Percentiles rank a stretch among this genome's conserved stretches.
These are phyloP conservation scores for Numenius phaeopus DNA, from an alignment of 2,797 vertebrate species.

Conservation along the genomic window DNA sequence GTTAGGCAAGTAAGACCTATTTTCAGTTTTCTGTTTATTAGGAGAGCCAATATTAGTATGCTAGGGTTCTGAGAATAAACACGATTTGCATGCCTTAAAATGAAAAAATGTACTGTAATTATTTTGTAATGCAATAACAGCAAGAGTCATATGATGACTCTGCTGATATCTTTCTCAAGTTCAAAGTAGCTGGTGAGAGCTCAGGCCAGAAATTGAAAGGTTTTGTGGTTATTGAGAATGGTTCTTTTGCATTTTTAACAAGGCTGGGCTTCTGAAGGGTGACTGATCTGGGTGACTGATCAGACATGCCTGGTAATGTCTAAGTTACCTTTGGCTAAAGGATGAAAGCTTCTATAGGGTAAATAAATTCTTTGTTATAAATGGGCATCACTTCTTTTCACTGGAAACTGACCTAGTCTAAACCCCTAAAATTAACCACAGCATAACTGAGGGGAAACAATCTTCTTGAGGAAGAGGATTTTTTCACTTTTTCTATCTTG, in stretches of 20 bases:
- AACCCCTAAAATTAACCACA: background rate
- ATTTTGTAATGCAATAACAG: background rate
- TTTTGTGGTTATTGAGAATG: background rate
- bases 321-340: background rate
- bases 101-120: background rate
- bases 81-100: background rate
- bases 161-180: background rate
- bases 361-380: background rate
- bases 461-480: background rate
- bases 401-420: background rate
- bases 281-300: background rate
- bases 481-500: background rate
- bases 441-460: background rate
- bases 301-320: background rate
- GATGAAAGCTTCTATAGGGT: background rate
- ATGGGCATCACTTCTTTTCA: background rate
- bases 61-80: background rate
- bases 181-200: background rate
- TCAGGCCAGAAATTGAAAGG: background rate
- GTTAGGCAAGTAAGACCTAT: background rate
- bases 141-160: background rate
- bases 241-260: background rate
- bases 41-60: background rate
- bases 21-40: background rate
- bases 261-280: background rate